Evolutionary conservation across 2,888 invertebrate species (phyloP), one percentile per base, ranked within the genome.

Genomic region (Drosophila diplacantha): DNA sequence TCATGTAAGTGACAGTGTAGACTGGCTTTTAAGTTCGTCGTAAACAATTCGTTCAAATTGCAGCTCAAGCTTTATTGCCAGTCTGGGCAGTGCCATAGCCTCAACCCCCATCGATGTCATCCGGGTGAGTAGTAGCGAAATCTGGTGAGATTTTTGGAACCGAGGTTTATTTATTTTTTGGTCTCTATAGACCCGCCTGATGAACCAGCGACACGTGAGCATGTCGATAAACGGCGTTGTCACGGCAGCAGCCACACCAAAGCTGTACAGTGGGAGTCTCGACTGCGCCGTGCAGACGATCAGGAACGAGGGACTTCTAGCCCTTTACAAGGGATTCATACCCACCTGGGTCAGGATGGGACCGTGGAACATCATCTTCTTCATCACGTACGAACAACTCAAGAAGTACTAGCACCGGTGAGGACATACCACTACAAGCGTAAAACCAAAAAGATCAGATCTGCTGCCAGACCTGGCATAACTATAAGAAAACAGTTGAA

Each of bases 351-450:
- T 98, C 74, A 92, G 97, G 74, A 95, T 98, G 93, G 97, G 97
- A 0, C 97, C 98, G 6, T 98, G 97, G 97, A 97, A 97, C 90
- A 94, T 98, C 72, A 97, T 97, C 86, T 97, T 97, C 90, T 97
- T 97, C 89, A 91, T 97, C 85, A 94, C 95, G 9, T 97, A 96
- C 88, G 97, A 97, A 88, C 96, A 96, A 87, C 90, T 97, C 69
- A 96, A 96, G 88, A 91, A 91, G 77, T 81, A 93, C 61, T 92
- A 93, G 52, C 38, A 64, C 18, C 35, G 39, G 24, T 52, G 41
- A 20, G 43, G 12, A 31, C 37, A 16, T 49, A 24, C 41, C 62
- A 80, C 74, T 77, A 74, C 75, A 77, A 77, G 72, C 70, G 62
- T 74, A 75, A 78, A 78, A 78, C 83, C 83, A 83, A 79, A 79